Evolutionary conservation across 2,113 vertebrate species (phyloP).

Genomic region (Chrysemys picta): DNA sequence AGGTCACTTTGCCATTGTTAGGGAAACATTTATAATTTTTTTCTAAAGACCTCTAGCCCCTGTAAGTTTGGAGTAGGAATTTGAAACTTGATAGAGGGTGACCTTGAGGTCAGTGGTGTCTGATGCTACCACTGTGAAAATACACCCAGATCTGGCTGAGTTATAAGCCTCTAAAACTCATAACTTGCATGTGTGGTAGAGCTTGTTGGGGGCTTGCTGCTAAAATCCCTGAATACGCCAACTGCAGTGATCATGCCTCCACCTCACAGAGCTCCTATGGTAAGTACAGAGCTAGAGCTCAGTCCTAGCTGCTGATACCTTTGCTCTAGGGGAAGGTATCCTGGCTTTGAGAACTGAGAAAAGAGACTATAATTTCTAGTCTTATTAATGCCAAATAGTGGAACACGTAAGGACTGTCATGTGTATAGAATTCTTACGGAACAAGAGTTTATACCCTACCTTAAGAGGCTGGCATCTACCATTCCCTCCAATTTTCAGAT

Average conservation of each 20-base stretch:
- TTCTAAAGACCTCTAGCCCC: conserved; percentile 30
- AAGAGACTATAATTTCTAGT: no score
- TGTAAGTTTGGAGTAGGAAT: background rate
- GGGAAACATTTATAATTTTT: conserved; percentile 13
- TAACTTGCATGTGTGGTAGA: accelerated
- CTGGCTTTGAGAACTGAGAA: no score
- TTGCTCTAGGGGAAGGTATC: no score
- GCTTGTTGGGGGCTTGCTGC: background rate
- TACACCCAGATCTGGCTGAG: background rate
- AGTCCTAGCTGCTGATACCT: background rate
- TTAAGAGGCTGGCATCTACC: no score
- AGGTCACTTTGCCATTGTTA: conserved; percentile 5
- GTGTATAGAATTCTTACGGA: no score
- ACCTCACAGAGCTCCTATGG: background rate
- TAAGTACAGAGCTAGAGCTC: background rate
- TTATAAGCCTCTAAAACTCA: background rate
- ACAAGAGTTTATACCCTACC: no score
- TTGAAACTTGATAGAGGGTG: background rate
- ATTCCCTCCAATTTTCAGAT: no score
- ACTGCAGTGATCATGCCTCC: background rate
- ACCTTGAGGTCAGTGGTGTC: background rate
- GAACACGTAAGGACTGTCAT: no score
- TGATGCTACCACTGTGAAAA: background rate
- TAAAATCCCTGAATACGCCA: background rate
- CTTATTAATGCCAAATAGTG: no score